Base-by-base conservation (phyloP, 23 tunicate genomes). In the Phallusia fumigata region DNA sequence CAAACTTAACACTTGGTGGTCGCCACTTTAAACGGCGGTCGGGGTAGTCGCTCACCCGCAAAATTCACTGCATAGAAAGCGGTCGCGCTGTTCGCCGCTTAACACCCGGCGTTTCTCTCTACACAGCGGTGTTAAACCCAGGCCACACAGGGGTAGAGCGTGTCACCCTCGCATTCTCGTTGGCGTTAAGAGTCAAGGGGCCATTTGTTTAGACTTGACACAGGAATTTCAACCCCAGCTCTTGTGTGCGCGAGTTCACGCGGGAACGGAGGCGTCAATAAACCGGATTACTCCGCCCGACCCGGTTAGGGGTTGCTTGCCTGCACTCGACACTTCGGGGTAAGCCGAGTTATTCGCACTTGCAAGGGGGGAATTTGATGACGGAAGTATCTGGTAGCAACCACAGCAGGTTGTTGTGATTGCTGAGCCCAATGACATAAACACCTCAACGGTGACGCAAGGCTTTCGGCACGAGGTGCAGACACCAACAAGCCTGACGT, bases 161-260 rank as follows among this genome's bases (percentile, higher is more conserved):
- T 58, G 69, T 58, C 69, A 22, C 47, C 1, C 28, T 22, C 3
- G 26, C 69, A 24, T 21, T 58, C 28, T 58, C 16, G 15, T 58
- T 58, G 15, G 16, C 69, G 69, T 58, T 58, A 58, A 22, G 28
- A 58, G 69, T 58, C 69, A 58, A 58, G 69, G 69, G 69, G 69
- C 13, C 16, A 11, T 6, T 58, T 58, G 69, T 58, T 58, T 58
- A 21, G 28, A 58, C 69, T 24, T 6, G 69, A 58, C 69, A 58
- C 69, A 58, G 13, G 69, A 24, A 21, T 22, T 58, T 24, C 28
- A 3, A 22, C 26, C 28, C 69, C 69, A 58, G 28, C 26, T 22
- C 69, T 21, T 5, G 69, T n/a, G n/a, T 2, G 69, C 69, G 28
- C 69, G 69, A 24, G 69, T 58, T 58, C 69, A 58, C 69, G 28